phyloP scores from a whole-genome alignment of 23 tunicate species.

The Botrylloides violaceus region DNA sequence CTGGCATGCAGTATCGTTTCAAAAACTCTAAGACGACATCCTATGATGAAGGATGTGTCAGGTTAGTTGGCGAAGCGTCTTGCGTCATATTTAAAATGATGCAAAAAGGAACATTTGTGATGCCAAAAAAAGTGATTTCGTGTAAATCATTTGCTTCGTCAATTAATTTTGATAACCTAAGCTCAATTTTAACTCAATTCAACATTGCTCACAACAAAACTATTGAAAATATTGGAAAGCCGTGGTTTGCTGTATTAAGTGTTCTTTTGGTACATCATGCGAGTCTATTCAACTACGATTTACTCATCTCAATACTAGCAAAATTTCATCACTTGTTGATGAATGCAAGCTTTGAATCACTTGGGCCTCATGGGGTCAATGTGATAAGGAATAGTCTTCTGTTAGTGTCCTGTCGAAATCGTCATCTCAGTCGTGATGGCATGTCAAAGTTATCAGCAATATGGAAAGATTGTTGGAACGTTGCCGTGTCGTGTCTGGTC shows the following conservation, averaged over 20 bases:
- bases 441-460: neutral
- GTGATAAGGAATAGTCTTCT: neutral
- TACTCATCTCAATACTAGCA: neutral
- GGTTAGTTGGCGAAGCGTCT: neutral
- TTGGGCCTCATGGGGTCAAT: neutral
- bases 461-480: conserved; percentile 22
- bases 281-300: neutral
- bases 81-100: neutral
- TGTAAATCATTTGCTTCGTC: neutral
- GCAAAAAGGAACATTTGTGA: neutral
- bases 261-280: neutral
- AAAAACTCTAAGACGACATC: neutral
- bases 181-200: conserved; percentile 4
- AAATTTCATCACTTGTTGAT: neutral
- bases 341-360: neutral
- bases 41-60: conserved; percentile 1
- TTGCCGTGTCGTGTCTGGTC: neutral
- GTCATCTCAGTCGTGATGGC: neutral
- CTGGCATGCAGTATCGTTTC: neutral
- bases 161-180: neutral
- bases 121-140: neutral
- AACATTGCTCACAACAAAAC: neutral
- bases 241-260: neutral
- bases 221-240: neutral
- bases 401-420: neutral